Percentiles rank a stretch among this genome's conserved stretches.
These are phyloP conservation scores for Syncerus caffer DNA, from an alignment of 2,797 vertebrate genomes.

Conservation along the genomic window DNA sequence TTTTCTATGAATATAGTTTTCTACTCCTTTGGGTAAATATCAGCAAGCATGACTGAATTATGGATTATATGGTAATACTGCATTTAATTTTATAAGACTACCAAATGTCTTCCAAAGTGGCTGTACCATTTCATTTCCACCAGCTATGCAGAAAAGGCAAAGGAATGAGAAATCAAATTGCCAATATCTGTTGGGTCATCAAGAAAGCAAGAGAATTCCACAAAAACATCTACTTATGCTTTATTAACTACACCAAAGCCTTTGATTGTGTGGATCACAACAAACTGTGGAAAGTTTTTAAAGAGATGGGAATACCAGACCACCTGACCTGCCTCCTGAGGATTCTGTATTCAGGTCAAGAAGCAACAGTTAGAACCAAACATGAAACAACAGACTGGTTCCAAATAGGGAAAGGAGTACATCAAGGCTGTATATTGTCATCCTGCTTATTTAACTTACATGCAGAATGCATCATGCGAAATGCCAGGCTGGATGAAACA, in stretches of 20 bases:
- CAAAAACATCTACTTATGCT: not conserved
- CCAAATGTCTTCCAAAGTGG: not conserved
- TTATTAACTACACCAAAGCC: not conserved
- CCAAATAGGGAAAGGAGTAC: not conserved
- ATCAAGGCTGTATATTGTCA: not conserved
- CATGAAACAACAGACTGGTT: not conserved
- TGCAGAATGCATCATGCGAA: rapidly evolving
- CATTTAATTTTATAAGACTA: not conserved
- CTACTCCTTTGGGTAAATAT: not conserved
- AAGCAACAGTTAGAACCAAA: not conserved
- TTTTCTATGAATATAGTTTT: not conserved
- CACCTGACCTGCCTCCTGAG: not conserved
- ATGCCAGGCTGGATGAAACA: not conserved
- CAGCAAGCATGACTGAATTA: not conserved
- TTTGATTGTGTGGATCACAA: not conserved
- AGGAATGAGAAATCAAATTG: not conserved
- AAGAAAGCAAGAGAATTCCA: not conserved
- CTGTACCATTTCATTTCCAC: not conserved
- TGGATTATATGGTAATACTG: not conserved
- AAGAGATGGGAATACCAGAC: not conserved
- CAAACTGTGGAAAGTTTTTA: not conserved
- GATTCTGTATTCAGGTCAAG: not conserved
- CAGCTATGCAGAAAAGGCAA: not conserved
- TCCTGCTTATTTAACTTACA: rapidly evolving
- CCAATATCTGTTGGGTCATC: not conserved